Base-by-base conservation (phyloP, 2,113 vertebrate genomes). In the Barbus barbus region DNA sequence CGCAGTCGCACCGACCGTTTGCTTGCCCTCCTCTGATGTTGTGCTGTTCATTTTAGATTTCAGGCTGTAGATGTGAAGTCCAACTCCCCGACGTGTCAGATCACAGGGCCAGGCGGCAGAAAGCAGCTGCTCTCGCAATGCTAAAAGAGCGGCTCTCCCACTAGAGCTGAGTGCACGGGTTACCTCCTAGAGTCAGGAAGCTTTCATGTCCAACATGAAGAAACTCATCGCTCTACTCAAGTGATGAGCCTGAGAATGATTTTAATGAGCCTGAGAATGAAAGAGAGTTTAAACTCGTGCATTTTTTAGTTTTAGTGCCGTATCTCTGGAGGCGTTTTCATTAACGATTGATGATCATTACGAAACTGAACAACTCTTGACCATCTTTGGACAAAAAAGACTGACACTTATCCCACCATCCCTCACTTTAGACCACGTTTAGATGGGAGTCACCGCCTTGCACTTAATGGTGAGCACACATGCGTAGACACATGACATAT, bases 11-110 rank as follows among this genome's bases (percentile, higher is more conserved):
- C 8, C 28, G 7, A 31, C 73, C 11, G 44, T 58, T 77, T 36
- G 75, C 75, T 22, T 75, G 16, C 22, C 75, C 51, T 53, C 48
- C 20, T 60, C 51, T 9, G 75, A 78, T 78, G 36, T 12, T 20
- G 31, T 60, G 77, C 60, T 28, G 14, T 60, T 63, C 38, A 33
- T 48, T 20, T 65, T 65, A 33, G 22, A 80, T 67, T 33, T 67
- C 16, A 33, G 77, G 26, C 38, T 2, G 78, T 48, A 80, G 33
- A 75, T 58, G 83, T 69, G 51, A 83, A 78, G 60, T 51, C 74
- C 48, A 67, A 77, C 73, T 83, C 83, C 75, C 75, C 9, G 31
- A 63, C 3, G 56, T 65, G 82, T 83, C 72, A 76, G 82, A 83
- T 76, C 51, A 75, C 72, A 76, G 36, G 56, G 36, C 33, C 38